Evolutionary conservation across 2,797 vertebrate genomes (phyloP).

Genomic region (Sebastes kiyomatsui): DNA sequence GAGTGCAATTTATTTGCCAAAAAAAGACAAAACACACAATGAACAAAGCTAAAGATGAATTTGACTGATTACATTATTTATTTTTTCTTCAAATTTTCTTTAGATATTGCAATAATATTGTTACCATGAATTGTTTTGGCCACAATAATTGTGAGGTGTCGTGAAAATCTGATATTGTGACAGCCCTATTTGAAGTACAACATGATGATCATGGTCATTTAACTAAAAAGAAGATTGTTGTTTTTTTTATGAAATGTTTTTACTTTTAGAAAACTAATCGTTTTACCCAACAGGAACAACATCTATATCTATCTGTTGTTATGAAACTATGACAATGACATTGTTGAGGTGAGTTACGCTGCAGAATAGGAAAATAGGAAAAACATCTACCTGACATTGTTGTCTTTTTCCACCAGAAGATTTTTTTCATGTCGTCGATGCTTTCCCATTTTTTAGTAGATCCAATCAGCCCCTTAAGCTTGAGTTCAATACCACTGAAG

Average conservation of each 20-base stretch:
- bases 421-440: constrained; percentile 64
- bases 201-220: not conserved
- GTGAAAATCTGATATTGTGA: not conserved
- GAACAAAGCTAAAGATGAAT: not conserved
- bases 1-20: not conserved
- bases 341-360: too few relatives aligned
- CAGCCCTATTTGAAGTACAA: not conserved
- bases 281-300: not conserved
- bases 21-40: too few relatives aligned
- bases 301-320: not conserved
- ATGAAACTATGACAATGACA: not conserved
- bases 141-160: not conserved
- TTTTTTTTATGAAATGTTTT: not conserved
- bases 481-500: constrained; percentile 62
- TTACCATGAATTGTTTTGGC: too few relatives aligned
- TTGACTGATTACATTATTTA: not conserved
- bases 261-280: not conserved
- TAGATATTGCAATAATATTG: too few relatives aligned
- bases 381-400: constrained; percentile 59
- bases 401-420: constrained; percentile 69
- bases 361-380: too few relatives aligned
- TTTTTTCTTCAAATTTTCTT: too few relatives aligned
- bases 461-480: constrained; percentile 64
- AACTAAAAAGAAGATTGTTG: not conserved
- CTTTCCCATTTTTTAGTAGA: constrained; percentile 69